Conservation (phyloP, 2,888 invertebrate species). For the Meiosimyza platycephala region DNA sequence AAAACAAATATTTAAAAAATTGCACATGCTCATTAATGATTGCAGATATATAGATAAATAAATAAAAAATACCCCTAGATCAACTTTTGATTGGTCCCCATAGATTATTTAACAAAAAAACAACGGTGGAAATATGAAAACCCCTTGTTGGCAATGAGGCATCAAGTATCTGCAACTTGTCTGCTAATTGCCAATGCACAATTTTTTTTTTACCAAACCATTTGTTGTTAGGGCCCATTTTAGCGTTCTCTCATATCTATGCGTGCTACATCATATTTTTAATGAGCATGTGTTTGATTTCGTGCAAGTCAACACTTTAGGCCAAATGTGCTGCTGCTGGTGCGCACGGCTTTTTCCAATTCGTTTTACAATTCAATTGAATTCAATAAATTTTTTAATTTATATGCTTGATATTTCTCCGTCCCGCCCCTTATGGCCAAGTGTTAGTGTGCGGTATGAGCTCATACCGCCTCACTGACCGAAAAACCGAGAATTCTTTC, state of each 20-base stretch:
- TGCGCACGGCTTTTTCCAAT: background rate
- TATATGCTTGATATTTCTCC: background rate
- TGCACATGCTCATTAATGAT: constrained; percentile 34
- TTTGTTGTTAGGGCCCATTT: background rate
- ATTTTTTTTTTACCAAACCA: background rate
- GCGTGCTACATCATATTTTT: constrained; percentile 5
- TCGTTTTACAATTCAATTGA: background rate
- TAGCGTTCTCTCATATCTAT: background rate
- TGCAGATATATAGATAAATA: too few relatives aligned
- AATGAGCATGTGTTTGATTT: constrained; percentile 22
- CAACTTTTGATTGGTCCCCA: too few relatives aligned
- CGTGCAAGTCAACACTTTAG: background rate
- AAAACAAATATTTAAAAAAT: constrained; percentile 11
- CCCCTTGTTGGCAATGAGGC: background rate
- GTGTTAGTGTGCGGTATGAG: background rate
- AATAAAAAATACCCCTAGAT: too few relatives aligned
- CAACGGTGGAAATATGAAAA: constrained; percentile 3
- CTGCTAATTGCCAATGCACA: background rate
- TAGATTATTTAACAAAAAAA: background rate
- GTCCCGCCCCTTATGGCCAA: background rate
- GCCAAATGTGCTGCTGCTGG: background rate
- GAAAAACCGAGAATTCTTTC: background rate
- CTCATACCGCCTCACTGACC: background rate
- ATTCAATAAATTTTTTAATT: constrained; percentile 2
- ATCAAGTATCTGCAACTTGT: constrained; percentile 17